These are phyloP conservation scores for Eupithecia subfuscata DNA, from an alignment of 2,888 invertebrate species.

Conservation along the genomic window DNA sequence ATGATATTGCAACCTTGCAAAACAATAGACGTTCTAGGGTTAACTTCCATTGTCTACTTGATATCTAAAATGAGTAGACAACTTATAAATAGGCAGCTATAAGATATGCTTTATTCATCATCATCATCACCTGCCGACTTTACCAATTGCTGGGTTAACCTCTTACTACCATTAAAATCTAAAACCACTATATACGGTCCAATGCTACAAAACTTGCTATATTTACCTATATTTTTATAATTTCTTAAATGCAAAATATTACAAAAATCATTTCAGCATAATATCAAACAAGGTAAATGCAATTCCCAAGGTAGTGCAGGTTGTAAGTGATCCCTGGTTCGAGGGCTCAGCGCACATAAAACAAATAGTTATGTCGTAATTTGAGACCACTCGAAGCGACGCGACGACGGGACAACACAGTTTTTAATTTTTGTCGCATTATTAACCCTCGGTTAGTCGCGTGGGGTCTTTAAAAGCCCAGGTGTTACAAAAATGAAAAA, in stretches of 20 bases:
- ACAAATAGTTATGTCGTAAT: conserved; percentile 18
- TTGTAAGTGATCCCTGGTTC: conserved; percentile 9
- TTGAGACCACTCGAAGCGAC: conserved; percentile 6
- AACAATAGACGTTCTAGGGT: background rate
- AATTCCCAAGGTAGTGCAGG: conserved; percentile 5
- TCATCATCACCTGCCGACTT: background rate
- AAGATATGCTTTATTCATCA: background rate
- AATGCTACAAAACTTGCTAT: background rate
- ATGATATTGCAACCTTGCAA: background rate
- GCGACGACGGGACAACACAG: background rate
- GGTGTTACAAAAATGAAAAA: no score
- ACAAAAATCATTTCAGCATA: background rate
- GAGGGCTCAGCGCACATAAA: background rate
- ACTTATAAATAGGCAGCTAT: background rate
- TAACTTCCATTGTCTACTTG: background rate
- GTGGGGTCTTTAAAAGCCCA: no score
- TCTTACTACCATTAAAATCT: background rate
- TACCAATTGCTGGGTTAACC: background rate
- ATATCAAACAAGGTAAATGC: background rate
- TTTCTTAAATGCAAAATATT: no score
- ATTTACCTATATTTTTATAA: background rate
- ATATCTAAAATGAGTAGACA: background rate
- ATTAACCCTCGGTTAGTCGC: no score
- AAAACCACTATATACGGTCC: background rate
- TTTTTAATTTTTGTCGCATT: background rate